A percentile compares a stretch with the other conserved stretches of the same genome.
Evolutionary conservation across 2,113 vertebrate species (phyloP).

Genomic region (Ptilorrhoa leucosticta): DNA sequence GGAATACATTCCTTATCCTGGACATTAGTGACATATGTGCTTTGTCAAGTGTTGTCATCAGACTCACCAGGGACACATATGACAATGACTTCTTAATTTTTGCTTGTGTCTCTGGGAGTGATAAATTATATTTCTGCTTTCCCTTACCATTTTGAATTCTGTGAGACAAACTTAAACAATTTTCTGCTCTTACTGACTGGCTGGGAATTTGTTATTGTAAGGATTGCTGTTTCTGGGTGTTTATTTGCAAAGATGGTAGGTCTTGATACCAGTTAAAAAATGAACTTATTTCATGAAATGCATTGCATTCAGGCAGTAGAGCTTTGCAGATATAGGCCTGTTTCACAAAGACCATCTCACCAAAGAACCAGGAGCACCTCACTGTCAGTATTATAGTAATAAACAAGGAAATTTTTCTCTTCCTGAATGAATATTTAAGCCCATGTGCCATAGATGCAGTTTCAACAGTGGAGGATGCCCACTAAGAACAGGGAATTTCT

Average conservation of each 20-base stretch:
- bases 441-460: background rate
- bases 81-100: constrained; percentile 44
- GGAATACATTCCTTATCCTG: constrained; percentile 12
- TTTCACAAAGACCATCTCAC: background rate
- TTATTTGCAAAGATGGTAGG: background rate
- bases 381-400: background rate
- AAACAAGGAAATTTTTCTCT: background rate
- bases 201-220: background rate
- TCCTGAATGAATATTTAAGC: background rate
- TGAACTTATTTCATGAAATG: background rate
- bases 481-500: background rate
- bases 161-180: background rate
- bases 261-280: background rate
- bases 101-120: background rate
- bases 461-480: background rate
- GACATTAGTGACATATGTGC: background rate
- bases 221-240: background rate
- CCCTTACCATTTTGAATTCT: background rate
- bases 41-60: constrained; percentile 32
- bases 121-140: constrained; percentile 6
- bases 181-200: background rate
- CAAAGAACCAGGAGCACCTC: background rate
- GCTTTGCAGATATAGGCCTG: background rate
- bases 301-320: background rate
- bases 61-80: background rate